Evolutionary conservation across 1,140 invertebrate species (phyloP).

Genomic region (Drosophila repletoides): DNA sequence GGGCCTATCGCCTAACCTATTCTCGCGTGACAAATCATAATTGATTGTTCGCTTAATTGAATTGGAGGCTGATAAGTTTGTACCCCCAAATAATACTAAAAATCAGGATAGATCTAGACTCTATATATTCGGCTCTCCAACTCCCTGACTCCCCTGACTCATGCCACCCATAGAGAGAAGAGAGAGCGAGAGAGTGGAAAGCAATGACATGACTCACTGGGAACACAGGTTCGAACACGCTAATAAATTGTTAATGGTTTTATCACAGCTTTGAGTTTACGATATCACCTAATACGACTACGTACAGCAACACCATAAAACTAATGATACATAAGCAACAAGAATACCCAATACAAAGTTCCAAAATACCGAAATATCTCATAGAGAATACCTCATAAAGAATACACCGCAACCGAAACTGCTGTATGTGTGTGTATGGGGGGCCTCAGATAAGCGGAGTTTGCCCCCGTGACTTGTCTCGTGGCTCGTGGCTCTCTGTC

Average conservation of each 20-base stretch:
- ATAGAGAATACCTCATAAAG: conserved; percentile 4
- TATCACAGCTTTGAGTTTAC: conserved; percentile 71
- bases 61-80: conserved; percentile 71
- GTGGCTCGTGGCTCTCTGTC: no score
- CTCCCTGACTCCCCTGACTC: no score
- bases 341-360: conserved; percentile 6
- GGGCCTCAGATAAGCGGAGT: conserved; percentile 49
- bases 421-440: neutral
- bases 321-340: conserved; percentile 7
- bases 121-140: no score
- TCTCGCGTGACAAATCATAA: conserved; percentile 77
- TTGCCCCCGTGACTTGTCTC: conserved; percentile 47
- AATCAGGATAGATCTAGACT: no score
- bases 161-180: neutral
- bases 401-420: conserved; percentile 7
- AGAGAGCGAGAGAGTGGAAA: conserved; percentile 1
- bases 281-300: conserved; percentile 52
- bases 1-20: conserved; percentile 20
- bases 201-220: conserved; percentile 28
- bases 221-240: conserved; percentile 57
- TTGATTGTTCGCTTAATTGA: conserved; percentile 79
- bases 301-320: conserved; percentile 6
- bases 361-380: conserved; percentile 39
- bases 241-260: conserved; percentile 80
- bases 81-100: no score